Evolutionary conservation across 2,797 vertebrate genomes (phyloP), one percentile per base, ranked within the genome.

Genomic region (Brachymystax lenok): DNA sequence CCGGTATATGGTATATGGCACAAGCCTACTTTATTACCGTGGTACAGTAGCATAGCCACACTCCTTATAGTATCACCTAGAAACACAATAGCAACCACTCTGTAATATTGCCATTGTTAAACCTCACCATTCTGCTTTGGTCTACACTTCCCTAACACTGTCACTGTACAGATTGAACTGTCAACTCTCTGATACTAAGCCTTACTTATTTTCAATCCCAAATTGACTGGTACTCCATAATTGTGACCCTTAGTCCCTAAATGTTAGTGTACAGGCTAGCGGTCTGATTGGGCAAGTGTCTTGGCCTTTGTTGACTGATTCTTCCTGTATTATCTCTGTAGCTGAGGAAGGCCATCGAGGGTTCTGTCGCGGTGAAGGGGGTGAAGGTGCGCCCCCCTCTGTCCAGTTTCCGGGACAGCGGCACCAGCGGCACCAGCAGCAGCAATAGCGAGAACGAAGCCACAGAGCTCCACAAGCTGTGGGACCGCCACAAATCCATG

Each of bases 331-430:
- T 19, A 24, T 19, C 52, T 19, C 6, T 77, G 30, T 77, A 99
- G 97, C 93, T 99, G 69, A 96, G 97, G 40, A 99, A 98, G 80
- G 98, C 97, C 78, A 98, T 99, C 0, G 98, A 99, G 88, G 97
- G 97, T 77, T 98, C 98, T 0, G 93, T 99, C 91, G 98, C 95
- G 0, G 95, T 94, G 79, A 98, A 98, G 80, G 98, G 97, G 0
- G 97, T 95, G 80, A 98, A 98, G 85, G 95, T 99, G 61, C 95
- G 96, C 69, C 98, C 96, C 0, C 97, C 98, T 0, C 94, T 98
- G 6, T 97, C 98, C 88, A 99, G 97, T 85, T 99, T 99, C 93
- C 93, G 97, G 0, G 95, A 98, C 91, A 97, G 96, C 76, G 96
- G 94, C 2, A 93, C 96, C 91, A 97, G 96, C 77, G 96, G 94